Evolutionary conservation across 2,888 invertebrate genomes (phyloP).

Genomic region (Steromphala cineraria): DNA sequence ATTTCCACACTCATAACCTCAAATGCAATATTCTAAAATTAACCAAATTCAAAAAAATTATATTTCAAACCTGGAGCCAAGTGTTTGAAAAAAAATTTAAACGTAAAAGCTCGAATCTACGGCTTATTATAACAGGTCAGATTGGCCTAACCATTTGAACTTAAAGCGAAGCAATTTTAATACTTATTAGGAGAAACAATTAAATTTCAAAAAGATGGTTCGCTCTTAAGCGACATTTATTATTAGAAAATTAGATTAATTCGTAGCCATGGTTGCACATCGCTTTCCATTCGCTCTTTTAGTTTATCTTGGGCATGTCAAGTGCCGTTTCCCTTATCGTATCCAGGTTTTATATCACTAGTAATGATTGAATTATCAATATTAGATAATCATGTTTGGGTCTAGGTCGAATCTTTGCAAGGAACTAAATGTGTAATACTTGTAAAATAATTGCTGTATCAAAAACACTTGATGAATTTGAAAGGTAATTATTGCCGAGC

Average conservation of each 20-base stretch:
- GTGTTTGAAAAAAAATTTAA: neutral
- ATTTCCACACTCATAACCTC: neutral
- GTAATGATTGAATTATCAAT: neutral
- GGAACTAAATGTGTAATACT: neutral
- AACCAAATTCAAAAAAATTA: neutral
- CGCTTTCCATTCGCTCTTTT: too few relatives aligned
- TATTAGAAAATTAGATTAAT: constrained; percentile 2
- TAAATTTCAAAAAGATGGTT: neutral
- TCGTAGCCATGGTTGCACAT: neutral
- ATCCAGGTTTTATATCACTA: neutral
- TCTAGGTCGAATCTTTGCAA: neutral
- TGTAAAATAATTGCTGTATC: neutral
- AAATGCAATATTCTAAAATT: neutral
- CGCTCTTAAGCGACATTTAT: neutral
- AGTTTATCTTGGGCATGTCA: neutral
- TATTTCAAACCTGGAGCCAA: neutral
- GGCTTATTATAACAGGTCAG: neutral
- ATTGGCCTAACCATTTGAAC: neutral
- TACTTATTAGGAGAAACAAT: neutral
- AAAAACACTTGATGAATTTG: neutral
- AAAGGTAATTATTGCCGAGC: neutral
- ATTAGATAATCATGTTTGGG: neutral
- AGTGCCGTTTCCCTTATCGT: neutral
- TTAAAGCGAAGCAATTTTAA: neutral
- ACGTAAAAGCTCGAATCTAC: neutral